Conservation (phyloP, 2,888 invertebrate genomes). For the Harpalus rubripes region DNA sequence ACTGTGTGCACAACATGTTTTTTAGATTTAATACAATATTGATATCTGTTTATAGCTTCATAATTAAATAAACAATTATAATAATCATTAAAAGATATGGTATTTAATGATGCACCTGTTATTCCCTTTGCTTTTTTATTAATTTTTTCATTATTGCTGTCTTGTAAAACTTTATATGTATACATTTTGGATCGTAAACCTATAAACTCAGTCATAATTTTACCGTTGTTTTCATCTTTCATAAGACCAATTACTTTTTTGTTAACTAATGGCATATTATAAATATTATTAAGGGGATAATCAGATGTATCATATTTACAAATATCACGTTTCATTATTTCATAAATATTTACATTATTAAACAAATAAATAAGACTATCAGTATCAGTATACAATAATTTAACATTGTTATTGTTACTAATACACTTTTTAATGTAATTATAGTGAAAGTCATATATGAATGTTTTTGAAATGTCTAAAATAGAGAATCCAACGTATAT, state of each 20-base stretch:
- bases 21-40: conserved; percentile 65
- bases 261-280: conserved; percentile 70
- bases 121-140: conserved; percentile 12
- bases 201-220: conserved; percentile 72
- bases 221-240: conserved; percentile 73
- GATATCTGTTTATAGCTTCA: conserved; percentile 22
- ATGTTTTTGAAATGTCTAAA: conserved; percentile 23
- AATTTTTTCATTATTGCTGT: conserved; percentile 70
- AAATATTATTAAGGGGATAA: conserved; percentile 22
- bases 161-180: conserved; percentile 31
- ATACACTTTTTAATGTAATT: not conserved
- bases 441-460: not conserved
- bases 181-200: conserved; percentile 72
- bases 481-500: conserved; percentile 12
- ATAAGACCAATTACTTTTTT: conserved; percentile 72
- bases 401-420: not conserved
- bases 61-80: conserved; percentile 42
- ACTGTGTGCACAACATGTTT: too few relatives aligned
- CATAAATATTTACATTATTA: too few relatives aligned
- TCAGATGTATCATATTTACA: not conserved
- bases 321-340: not conserved
- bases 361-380: not conserved
- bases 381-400: not conserved
- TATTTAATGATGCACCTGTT: too few relatives aligned
- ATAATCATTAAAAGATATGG: not conserved